phyloP scores from a whole-genome alignment of 1,140 invertebrate genomes.

The Hycleus phaleratus region DNA sequence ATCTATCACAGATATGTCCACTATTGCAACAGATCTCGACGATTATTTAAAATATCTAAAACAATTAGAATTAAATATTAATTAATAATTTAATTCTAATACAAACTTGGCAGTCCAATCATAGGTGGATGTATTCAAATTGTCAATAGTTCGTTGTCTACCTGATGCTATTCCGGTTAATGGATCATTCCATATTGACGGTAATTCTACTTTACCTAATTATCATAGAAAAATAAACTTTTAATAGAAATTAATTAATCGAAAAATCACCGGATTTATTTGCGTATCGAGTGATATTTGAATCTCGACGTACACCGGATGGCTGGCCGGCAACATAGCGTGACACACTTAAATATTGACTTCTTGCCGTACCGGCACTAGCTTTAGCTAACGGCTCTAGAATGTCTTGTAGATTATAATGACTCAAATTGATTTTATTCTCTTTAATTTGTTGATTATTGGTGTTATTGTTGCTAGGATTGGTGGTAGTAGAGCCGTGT shows the following conservation, averaged over 20 bases:
- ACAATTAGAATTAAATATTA: not conserved
- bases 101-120: constrained; percentile 56
- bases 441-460: constrained; percentile 42
- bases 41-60: constrained; percentile 5
- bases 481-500: constrained; percentile 8
- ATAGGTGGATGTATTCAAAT: constrained; percentile 40
- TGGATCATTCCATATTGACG: constrained; percentile 19
- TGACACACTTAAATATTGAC: constrained; percentile 64
- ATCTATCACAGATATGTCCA: constrained; percentile 1
- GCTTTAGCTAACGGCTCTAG: constrained; percentile 41
- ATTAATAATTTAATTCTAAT: no score
- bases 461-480: no score
- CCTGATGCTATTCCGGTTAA: constrained; percentile 37
- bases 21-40: not conserved
- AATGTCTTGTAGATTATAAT: constrained; percentile 41
- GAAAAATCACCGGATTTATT: constrained; percentile 14
- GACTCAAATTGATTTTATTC: constrained; percentile 45
- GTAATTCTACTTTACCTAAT: constrained; percentile 19
- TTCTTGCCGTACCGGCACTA: constrained; percentile 52
- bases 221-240: not conserved
- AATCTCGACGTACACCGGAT: constrained; percentile 21
- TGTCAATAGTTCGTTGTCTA: constrained; percentile 35
- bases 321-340: constrained; percentile 60
- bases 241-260: constrained; percentile 8
- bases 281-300: constrained; percentile 15